phyloP scores from a whole-genome alignment of 2,888 invertebrate genomes.

The Sialis fuliginosa region DNA sequence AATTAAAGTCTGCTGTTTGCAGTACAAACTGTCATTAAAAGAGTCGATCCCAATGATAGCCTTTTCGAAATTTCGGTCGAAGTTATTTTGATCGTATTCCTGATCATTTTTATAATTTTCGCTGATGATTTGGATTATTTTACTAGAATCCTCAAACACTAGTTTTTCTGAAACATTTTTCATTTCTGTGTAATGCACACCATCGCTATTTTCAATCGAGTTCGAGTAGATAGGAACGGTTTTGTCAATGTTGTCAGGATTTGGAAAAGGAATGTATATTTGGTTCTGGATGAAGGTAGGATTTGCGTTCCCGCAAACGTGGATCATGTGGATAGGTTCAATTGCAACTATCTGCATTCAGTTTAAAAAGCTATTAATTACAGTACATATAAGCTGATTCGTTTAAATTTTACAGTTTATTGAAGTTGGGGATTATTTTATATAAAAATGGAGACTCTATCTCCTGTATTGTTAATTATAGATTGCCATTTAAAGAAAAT shows the following conservation, averaged over 20 bases:
- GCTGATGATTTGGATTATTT: not conserved
- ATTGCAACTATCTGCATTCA: slow-evolving; percentile 1
- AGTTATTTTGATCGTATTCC: slow-evolving; percentile 5
- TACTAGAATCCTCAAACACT: not conserved
- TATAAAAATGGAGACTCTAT: no score
- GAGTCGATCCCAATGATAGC: slow-evolving; percentile 4
- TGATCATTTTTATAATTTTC: not conserved
- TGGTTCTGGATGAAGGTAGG: slow-evolving; percentile 3
- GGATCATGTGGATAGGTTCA: slow-evolving; percentile 2
- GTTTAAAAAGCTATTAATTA: no score
- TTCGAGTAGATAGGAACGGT: not conserved
- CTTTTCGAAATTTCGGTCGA: slow-evolving; percentile 8
- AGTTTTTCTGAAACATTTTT: not conserved
- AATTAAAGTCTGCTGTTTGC: slow-evolving; percentile 1
- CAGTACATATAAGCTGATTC: no score
- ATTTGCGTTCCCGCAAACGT: slow-evolving; percentile 2
- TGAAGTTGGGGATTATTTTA: no score
- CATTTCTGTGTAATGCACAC: not conserved
- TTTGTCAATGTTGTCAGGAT: not conserved
- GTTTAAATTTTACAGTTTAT: no score
- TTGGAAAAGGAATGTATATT: not conserved
- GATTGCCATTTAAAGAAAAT: no score
- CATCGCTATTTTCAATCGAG: not conserved
- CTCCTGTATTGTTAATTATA: no score
- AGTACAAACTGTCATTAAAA: not conserved